These are phyloP conservation scores for Chelmon rostratus DNA, from an alignment of 2,797 vertebrate species.

Conservation along the genomic window DNA sequence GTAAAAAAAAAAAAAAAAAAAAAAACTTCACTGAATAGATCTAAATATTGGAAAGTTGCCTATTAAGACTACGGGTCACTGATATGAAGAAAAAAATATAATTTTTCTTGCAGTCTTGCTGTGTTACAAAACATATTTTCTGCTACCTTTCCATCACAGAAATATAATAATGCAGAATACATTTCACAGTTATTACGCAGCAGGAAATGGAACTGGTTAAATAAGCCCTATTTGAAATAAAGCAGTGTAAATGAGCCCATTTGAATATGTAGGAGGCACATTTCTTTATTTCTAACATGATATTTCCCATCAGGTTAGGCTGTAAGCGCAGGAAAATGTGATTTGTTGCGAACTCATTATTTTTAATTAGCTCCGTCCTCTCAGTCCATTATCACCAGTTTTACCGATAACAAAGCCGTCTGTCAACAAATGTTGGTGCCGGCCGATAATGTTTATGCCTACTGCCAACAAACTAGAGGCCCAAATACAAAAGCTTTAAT, in stretches of 20 bases:
- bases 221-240: constrained; percentile 22
- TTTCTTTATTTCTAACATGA: constrained; percentile 38
- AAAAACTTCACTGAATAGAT: background rate
- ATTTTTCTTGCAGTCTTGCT: background rate
- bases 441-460: constrained; percentile 50
- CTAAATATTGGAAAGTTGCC: constrained; percentile 4
- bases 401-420: constrained; percentile 49
- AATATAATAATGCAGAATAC: constrained; percentile 23
- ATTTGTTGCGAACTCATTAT: constrained; percentile 64
- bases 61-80: constrained; percentile 3
- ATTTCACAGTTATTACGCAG: constrained; percentile 30
- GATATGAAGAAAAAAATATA: background rate
- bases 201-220: constrained; percentile 40
- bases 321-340: constrained; percentile 43
- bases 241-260: constrained; percentile 37
- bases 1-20: no score
- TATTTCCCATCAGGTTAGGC: constrained; percentile 48
- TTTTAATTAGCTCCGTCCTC: constrained; percentile 68
- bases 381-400: constrained; percentile 49
- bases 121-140: constrained; percentile 13
- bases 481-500: constrained; percentile 50
- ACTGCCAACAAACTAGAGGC: constrained; percentile 31
- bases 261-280: constrained; percentile 3
- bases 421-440: constrained; percentile 56
- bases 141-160: constrained; percentile 17